A percentile compares a stretch with the other conserved stretches of the same genome.
Evolutionary conservation across 2,113 vertebrate species (phyloP).

Genomic region (Catharus bicknelli): DNA sequence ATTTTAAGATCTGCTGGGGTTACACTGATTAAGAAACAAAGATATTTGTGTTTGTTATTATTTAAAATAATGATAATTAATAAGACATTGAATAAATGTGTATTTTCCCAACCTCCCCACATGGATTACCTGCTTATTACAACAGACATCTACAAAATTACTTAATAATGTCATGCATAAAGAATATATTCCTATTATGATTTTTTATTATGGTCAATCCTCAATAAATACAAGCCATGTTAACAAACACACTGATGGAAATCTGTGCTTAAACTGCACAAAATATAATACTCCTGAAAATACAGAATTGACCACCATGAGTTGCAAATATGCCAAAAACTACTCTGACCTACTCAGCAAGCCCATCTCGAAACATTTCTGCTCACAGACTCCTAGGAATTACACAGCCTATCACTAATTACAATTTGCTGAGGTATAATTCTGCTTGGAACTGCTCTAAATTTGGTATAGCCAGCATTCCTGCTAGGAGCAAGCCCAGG

Average conservation of each 20-base stretch:
- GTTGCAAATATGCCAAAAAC: neutral
- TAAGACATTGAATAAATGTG: slow-evolving; percentile 9
- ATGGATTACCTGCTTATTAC: slow-evolving; percentile 12
- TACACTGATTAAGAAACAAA: slow-evolving; percentile 29
- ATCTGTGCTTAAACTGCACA: neutral
- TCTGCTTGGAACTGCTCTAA: neutral
- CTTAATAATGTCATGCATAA: neutral
- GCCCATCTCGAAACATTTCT: neutral
- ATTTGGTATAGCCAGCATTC: neutral
- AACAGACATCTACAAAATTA: neutral
- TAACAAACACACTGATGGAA: neutral
- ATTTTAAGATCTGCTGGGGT: slow-evolving; percentile 31
- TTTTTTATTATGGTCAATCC: neutral
- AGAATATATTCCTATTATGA: neutral
- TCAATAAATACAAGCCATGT: neutral
- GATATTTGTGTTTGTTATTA: neutral
- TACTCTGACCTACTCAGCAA: neutral
- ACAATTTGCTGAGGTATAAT: neutral
- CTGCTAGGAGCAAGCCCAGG: neutral
- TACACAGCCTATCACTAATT: neutral
- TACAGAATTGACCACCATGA: neutral
- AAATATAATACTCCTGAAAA: neutral
- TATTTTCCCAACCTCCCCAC: neutral
- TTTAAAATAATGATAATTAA: slow-evolving; percentile 37
- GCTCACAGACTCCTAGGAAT: neutral